A percentile compares a stretch with the other conserved stretches of the same genome.
These are phyloP conservation scores for Athalia circularis DNA, from an alignment of 2,888 invertebrate species.

Conservation along the genomic window DNA sequence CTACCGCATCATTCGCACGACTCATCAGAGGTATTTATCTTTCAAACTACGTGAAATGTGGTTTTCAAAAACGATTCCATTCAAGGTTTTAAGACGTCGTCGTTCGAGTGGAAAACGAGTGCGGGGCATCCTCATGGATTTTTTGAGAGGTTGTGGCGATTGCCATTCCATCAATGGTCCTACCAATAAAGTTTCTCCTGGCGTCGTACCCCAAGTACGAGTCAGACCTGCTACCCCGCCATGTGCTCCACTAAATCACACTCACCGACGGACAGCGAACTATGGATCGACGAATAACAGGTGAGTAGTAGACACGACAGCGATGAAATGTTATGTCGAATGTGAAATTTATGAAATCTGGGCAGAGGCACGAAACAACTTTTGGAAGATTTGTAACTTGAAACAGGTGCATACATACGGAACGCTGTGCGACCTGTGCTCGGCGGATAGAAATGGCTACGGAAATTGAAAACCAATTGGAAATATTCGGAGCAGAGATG, in stretches of 20 bases:
- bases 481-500: conserved; percentile 63
- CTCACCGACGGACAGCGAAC: conserved; percentile 14
- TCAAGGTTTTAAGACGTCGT: conserved; percentile 56
- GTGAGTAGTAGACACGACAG: conserved; percentile 5
- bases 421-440: conserved; percentile 59
- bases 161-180: conserved; percentile 56
- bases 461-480: conserved; percentile 64
- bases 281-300: conserved; percentile 28
- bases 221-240: conserved; percentile 49
- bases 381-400: too few species aligned
- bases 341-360: too few species aligned
- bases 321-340: background rate
- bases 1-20: conserved; percentile 28
- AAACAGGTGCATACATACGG: conserved; percentile 31
- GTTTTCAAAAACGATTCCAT: too few species aligned
- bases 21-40: conserved; percentile 22
- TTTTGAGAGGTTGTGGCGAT: conserved; percentile 68
- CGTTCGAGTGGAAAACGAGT: conserved; percentile 67
- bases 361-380: too few species aligned
- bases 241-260: background rate
- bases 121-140: conserved; percentile 65
- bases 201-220: conserved; percentile 49
- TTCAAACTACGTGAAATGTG: background rate
- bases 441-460: conserved; percentile 52
- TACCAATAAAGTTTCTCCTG: conserved; percentile 47